A percentile compares a stretch with the other conserved stretches of the same genome.
Evolutionary conservation across 2,888 invertebrate genomes (phyloP).

Genomic region (Cetonia aurata): DNA sequence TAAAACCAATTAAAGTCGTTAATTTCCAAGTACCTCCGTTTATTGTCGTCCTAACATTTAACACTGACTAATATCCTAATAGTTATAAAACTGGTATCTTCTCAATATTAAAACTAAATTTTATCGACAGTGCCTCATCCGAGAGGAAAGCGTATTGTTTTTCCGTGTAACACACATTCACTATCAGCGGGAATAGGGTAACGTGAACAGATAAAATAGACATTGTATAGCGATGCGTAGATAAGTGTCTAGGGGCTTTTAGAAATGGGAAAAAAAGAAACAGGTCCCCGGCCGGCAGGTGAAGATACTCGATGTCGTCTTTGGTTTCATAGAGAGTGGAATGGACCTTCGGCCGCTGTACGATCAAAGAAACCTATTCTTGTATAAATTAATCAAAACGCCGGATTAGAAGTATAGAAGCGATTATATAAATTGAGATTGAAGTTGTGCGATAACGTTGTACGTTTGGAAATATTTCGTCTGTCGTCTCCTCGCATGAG

Average conservation of each 20-base stretch:
- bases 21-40: slow-evolving; percentile 10
- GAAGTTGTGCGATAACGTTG: slow-evolving; percentile 58
- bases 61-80: slow-evolving; percentile 20
- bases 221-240: slow-evolving; percentile 39
- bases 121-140: slow-evolving; percentile 29
- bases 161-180: slow-evolving; percentile 27
- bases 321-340: slow-evolving; percentile 33
- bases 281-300: slow-evolving; percentile 31
- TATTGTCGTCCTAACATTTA: not conserved
- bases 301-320: slow-evolving; percentile 33
- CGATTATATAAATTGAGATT: slow-evolving; percentile 65
- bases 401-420: slow-evolving; percentile 63
- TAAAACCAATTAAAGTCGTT: slow-evolving; percentile 22
- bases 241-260: slow-evolving; percentile 21
- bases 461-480: slow-evolving; percentile 33
- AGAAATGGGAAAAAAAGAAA: slow-evolving; percentile 19
- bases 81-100: slow-evolving; percentile 34
- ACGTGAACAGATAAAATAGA: slow-evolving; percentile 35
- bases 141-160: slow-evolving; percentile 31
- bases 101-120: slow-evolving; percentile 29
- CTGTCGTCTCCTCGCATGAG: slow-evolving; percentile 27
- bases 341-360: slow-evolving; percentile 30
- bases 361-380: slow-evolving; percentile 60
- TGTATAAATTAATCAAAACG: slow-evolving; percentile 62
- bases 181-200: slow-evolving; percentile 37